A percentile compares a stretch with the other conserved stretches of the same genome.
Conservation (phyloP, 1,140 invertebrate species). For the Drosophila melanica region DNA sequence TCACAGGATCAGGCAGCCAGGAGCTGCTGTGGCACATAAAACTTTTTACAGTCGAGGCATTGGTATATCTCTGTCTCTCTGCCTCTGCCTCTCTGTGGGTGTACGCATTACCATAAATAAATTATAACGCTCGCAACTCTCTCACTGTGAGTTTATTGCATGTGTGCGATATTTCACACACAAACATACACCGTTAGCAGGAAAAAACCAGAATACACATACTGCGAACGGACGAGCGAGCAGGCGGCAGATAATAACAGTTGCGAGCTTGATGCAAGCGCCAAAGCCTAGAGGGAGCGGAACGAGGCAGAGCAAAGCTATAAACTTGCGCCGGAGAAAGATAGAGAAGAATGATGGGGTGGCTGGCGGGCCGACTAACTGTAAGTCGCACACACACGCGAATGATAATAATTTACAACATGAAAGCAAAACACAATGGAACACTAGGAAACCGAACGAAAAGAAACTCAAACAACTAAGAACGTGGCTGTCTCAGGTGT, state of each 20-base stretch:
- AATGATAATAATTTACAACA: constrained; percentile 75
- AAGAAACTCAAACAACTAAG: constrained; percentile 2
- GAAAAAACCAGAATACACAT: not conserved
- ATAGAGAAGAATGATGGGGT: constrained; percentile 30
- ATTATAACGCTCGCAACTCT: constrained; percentile 80
- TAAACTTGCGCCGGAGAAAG: constrained; percentile 37
- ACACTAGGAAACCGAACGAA: constrained; percentile 11
- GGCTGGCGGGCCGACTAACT: not conserved
- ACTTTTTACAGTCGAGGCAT: constrained; percentile 52
- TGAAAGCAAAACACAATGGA: constrained; percentile 69
- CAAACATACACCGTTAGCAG: constrained; percentile 21
- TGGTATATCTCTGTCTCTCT: not conserved
- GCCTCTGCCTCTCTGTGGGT: constrained; percentile 17
- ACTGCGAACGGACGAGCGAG: constrained; percentile 47
- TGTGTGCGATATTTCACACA: constrained; percentile 69
- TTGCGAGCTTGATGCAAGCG: constrained; percentile 63
- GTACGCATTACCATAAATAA: constrained; percentile 81
- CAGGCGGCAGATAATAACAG: constrained; percentile 74
- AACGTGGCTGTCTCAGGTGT: too few relatives aligned
- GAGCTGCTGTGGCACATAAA: constrained; percentile 52
- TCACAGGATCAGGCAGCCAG: constrained; percentile 19
- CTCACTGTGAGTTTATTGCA: constrained; percentile 75
- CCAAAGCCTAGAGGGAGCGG: constrained; percentile 21
- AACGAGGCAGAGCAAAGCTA: constrained; percentile 19
- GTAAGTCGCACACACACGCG: constrained; percentile 27